phyloP scores from a whole-genome alignment of 2,888 invertebrate species.

The Acronicta psi region DNA sequence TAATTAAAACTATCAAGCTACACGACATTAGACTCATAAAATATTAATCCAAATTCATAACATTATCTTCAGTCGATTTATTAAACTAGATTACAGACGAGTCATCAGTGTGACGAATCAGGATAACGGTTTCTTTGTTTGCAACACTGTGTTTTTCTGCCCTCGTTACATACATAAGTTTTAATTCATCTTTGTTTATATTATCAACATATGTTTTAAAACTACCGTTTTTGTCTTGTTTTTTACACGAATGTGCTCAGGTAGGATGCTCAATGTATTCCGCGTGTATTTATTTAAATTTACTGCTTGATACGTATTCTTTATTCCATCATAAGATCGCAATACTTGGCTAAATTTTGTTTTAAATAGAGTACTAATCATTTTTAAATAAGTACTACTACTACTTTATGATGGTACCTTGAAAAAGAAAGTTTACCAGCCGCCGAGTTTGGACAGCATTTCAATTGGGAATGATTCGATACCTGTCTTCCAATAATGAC shows the following conservation, averaged over 20 bases:
- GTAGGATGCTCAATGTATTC: not conserved
- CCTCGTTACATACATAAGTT: constrained; percentile 33
- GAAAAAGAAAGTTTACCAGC: no score
- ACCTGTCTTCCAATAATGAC: no score
- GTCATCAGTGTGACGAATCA: constrained; percentile 50
- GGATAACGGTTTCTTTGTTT: constrained; percentile 49
- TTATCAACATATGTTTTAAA: constrained; percentile 16
- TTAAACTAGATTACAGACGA: constrained; percentile 34
- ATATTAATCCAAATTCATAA: not conserved
- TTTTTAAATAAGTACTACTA: no score
- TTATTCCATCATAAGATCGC: not conserved
- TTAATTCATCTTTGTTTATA: constrained; percentile 43
- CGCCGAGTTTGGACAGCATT: no score
- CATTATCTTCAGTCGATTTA: constrained; percentile 15
- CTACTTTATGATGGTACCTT: no score
- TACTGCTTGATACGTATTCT: not conserved
- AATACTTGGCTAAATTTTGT: no score
- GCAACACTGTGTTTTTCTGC: constrained; percentile 44
- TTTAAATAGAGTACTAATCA: no score
- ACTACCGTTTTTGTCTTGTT: constrained; percentile 6
- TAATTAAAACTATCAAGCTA: no score
- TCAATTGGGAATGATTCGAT: no score
- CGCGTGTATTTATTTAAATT: no score
- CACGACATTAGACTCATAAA: no score
- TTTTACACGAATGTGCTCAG: not conserved